Evolutionary conservation across 2,797 vertebrate genomes (phyloP).

Genomic region (Anomalospiza imberbis): DNA sequence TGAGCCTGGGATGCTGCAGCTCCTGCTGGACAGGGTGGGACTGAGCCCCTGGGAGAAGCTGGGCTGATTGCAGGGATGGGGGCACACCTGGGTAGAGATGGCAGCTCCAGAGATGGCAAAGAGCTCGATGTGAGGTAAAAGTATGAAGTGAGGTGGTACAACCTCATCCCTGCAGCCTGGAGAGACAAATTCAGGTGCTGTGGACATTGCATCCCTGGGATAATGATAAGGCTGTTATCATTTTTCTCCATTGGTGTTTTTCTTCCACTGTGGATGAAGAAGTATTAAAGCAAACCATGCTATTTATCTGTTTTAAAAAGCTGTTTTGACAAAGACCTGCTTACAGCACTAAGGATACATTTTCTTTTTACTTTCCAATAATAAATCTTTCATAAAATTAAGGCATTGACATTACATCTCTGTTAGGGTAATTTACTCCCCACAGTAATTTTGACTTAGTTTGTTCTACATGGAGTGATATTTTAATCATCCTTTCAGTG

Average conservation of each 20-base stretch:
- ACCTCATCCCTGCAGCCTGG: neutral
- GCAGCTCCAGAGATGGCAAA: neutral
- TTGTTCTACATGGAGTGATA: conserved; percentile 73
- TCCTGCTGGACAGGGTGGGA: neutral
- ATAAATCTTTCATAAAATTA: conserved; percentile 70
- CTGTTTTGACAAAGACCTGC: conserved; percentile 20
- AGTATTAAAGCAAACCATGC: neutral
- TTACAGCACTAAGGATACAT: neutral
- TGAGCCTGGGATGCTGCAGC: accelerated
- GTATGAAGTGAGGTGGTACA: neutral
- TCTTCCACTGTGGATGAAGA: neutral
- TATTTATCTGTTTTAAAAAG: conserved; percentile 16
- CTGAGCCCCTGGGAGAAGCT: neutral
- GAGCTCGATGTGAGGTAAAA: accelerated
- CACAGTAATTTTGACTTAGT: conserved; percentile 73
- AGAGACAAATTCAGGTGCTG: neutral
- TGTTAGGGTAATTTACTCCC: conserved; percentile 74
- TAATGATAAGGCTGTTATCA: accelerated
- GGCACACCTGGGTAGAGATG: neutral
- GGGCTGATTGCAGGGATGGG: accelerated
- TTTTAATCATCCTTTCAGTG: conserved; percentile 76
- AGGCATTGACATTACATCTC: conserved; percentile 65
- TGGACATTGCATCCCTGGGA: accelerated
- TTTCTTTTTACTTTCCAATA: neutral
- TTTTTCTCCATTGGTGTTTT: neutral